Base-by-base conservation (phyloP, 2,888 invertebrate species). In the Aplocera efformata region DNA sequence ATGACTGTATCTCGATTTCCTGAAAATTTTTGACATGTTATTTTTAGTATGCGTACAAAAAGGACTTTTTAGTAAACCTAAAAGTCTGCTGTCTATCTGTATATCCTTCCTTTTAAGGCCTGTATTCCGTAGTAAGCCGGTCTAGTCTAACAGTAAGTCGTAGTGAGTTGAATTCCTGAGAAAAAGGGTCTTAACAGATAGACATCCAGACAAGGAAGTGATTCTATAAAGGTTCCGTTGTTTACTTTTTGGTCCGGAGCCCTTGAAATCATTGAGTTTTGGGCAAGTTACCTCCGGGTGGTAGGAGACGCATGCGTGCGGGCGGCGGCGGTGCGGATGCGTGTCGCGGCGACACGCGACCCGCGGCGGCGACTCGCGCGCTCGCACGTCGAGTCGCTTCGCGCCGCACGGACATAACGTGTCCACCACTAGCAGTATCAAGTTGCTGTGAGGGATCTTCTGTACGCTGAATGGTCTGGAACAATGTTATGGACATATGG, bases 391-490 rank as follows among this genome's bases (percentile, higher is more conserved):
- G 53, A 96, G 88, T 67, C 94, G 93, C 78, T 96, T 96, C 66
- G 94, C 94, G 53, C 96, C 96, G 80, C 96, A 96, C 32, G 96
- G 96, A 73, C 96, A 96, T 57, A 95, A 82, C 10, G 95, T 96
- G 78, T 97, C 96, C 60, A 96, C 96, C 51, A 96, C 96, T 50
- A 97, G 88, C 51, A 97, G 86, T 63, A 97, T 95, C 60, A 97
- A 86, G 89, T 97, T 97, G 69, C 96, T 96, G 75, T 95, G 94
- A 32, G 94, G 95, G 65, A 97, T 95, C 84, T 96, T 96, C 72
- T 96, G 96, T 39, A 96, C 96, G 84, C 96, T 96, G 84, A 96
- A 96, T 13, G 96, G 96, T 66, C 96, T 94, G 84, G 2, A 7
- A 10, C 13, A 4, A 42, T 10, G 11, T 27, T 23, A 6, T 17